Conservation (phyloP, 2,113 vertebrate species). For the Cryptotis parvus region DNA sequence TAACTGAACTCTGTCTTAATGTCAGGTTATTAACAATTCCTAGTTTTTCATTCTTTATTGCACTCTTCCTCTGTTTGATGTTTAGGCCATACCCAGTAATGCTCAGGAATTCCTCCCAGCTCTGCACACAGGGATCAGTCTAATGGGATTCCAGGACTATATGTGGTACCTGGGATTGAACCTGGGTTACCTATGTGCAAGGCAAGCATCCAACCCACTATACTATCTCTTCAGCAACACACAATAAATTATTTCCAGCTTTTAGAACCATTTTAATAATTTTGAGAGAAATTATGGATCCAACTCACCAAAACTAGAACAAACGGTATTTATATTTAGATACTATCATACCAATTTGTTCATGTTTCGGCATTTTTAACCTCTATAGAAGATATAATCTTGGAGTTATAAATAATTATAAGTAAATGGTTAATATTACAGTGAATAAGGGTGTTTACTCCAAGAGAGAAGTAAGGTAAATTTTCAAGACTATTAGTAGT, state of each 20-base stretch:
- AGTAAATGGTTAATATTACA: background rate
- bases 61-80: constrained; percentile 12
- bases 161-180: no score
- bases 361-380: background rate
- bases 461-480: background rate
- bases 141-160: no score
- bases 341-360: background rate
- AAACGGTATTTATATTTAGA: background rate
- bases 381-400: background rate
- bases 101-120: no score
- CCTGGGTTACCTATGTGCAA: no score
- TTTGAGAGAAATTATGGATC: background rate
- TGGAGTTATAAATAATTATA: background rate
- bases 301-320: background rate
- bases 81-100: no score
- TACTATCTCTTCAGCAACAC: no score
- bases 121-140: no score
- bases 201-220: no score
- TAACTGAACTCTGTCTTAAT: background rate
- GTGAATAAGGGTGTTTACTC: background rate
- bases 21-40: background rate
- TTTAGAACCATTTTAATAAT: constrained; percentile 58
- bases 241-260: background rate
- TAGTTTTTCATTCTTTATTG: background rate
- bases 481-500: background rate